These are phyloP conservation scores for Liodrosophila aerea DNA, from an alignment of 2,888 invertebrate genomes.

Conservation along the genomic window DNA sequence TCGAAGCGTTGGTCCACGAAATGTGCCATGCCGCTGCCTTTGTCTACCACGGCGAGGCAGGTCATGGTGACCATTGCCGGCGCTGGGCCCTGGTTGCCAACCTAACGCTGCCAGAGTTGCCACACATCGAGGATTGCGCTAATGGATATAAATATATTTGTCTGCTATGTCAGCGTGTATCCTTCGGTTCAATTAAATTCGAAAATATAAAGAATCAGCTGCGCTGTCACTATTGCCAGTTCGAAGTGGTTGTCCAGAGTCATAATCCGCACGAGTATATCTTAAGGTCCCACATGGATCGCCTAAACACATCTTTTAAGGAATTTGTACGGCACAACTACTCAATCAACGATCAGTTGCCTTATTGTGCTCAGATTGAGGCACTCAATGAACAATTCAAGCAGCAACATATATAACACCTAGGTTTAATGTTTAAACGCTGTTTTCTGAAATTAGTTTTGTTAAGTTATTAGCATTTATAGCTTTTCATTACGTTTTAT, in stretches of 20 bases:
- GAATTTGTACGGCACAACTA: slow-evolving; percentile 42
- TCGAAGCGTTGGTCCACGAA: slow-evolving; percentile 53
- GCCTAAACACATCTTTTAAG: slow-evolving; percentile 47
- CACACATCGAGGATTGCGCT: slow-evolving; percentile 42
- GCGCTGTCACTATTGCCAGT: slow-evolving; percentile 62
- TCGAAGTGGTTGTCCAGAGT: slow-evolving; percentile 55
- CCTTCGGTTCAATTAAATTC: slow-evolving; percentile 46
- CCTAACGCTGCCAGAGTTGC: slow-evolving; percentile 47
- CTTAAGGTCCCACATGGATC: slow-evolving; percentile 32
- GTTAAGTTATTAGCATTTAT: no score
- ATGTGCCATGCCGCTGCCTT: slow-evolving; percentile 70
- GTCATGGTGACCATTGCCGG: slow-evolving; percentile 60
- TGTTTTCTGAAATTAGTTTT: no score
- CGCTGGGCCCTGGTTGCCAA: slow-evolving; percentile 58
- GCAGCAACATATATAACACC: no score
- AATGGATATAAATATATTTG: slow-evolving; percentile 49
- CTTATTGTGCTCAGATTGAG: slow-evolving; percentile 49
- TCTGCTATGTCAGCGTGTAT: slow-evolving; percentile 41
- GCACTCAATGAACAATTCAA: slow-evolving; percentile 36
- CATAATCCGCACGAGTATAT: slow-evolving; percentile 15
- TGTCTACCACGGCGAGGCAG: slow-evolving; percentile 48
- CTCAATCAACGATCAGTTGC: slow-evolving; percentile 14
- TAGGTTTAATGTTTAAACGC: no score
- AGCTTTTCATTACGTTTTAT: no score
- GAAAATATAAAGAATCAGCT: slow-evolving; percentile 18